Evolutionary conservation across 2,797 vertebrate genomes (phyloP).

Genomic region (Brachyrhaphis roseni): DNA sequence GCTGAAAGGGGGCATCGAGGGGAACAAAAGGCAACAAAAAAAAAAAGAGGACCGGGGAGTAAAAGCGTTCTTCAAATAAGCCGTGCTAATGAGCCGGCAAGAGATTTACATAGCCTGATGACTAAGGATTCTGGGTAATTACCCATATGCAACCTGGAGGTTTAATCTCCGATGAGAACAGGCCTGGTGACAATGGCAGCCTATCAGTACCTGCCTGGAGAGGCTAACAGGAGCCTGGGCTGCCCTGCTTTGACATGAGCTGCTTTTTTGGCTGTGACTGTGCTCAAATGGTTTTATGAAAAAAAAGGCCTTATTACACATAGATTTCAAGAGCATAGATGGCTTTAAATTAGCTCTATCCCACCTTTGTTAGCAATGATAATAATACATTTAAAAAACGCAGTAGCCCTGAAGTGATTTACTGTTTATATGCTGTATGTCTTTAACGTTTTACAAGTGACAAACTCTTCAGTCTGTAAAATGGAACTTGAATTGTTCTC

Average conservation of each 20-base stretch:
- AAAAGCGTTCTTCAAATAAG: conserved; percentile 67
- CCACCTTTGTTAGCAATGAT: conserved; percentile 27
- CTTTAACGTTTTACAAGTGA: conserved; percentile 20
- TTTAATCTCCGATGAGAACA: conserved; percentile 65
- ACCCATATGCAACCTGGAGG: conserved; percentile 55
- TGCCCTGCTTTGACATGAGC: conserved; percentile 29
- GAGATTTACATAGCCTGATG: conserved; percentile 67
- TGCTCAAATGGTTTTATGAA: conserved; percentile 37
- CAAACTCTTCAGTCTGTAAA: conserved; percentile 22
- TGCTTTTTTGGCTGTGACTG: conserved; percentile 47
- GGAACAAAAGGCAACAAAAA: too few relatives aligned
- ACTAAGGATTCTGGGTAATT: conserved; percentile 76
- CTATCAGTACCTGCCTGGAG: conserved; percentile 48
- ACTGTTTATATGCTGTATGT: conserved; percentile 26
- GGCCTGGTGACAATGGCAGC: conserved; percentile 61
- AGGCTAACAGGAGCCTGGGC: conserved; percentile 51
- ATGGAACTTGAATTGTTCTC: conserved; percentile 35
- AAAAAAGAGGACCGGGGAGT: conserved; percentile 30
- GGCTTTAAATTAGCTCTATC: conserved; percentile 24
- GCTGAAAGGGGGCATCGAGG: neutral
- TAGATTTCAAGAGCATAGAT: conserved; percentile 15
- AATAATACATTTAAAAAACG: conserved; percentile 10
- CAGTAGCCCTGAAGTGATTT: conserved; percentile 34
- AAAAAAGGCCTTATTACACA: conserved; percentile 37
- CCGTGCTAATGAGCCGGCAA: conserved; percentile 61